Conservation (phyloP, 2,888 invertebrate genomes). For the Hirtodrosophila cameraria region DNA sequence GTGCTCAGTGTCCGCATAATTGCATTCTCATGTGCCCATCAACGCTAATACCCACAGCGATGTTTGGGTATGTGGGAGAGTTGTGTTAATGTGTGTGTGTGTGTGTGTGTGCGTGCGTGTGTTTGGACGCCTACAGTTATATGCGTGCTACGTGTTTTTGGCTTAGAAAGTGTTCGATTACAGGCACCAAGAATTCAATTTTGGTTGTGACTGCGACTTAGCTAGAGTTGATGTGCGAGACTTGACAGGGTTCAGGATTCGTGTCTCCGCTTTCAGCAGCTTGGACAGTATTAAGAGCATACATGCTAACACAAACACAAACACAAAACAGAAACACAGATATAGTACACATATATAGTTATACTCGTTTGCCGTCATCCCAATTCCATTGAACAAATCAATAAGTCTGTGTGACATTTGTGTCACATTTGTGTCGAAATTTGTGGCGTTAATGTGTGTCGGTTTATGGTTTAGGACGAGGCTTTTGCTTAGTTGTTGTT, state of each 20-base stretch:
- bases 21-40: conserved; percentile 34
- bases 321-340: too few relatives aligned
- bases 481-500: conserved; percentile 37
- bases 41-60: conserved; percentile 4
- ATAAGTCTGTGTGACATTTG: conserved; percentile 73
- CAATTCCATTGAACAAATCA: conserved; percentile 52
- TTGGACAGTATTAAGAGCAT: neutral
- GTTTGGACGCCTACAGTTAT: conserved; percentile 11
- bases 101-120: neutral
- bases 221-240: conserved; percentile 10
- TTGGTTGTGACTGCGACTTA: conserved; percentile 26
- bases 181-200: conserved; percentile 32
- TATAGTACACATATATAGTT: conserved; percentile 11
- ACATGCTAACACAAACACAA: neutral
- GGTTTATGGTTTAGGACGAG: conserved; percentile 53
- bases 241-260: conserved; percentile 5
- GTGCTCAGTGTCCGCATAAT: conserved; percentile 22
- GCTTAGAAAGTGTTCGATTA: conserved; percentile 49
- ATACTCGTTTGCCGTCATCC: conserved; percentile 32
- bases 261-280: conserved; percentile 2
- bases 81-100: neutral
- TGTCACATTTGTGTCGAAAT: conserved; percentile 75
- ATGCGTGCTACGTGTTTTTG: conserved; percentile 20
- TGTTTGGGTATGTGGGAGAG: neutral
- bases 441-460: conserved; percentile 71